Evolutionary conservation across 2,113 vertebrate species (phyloP).

Genomic region (Callochromis pleurospilus): DNA sequence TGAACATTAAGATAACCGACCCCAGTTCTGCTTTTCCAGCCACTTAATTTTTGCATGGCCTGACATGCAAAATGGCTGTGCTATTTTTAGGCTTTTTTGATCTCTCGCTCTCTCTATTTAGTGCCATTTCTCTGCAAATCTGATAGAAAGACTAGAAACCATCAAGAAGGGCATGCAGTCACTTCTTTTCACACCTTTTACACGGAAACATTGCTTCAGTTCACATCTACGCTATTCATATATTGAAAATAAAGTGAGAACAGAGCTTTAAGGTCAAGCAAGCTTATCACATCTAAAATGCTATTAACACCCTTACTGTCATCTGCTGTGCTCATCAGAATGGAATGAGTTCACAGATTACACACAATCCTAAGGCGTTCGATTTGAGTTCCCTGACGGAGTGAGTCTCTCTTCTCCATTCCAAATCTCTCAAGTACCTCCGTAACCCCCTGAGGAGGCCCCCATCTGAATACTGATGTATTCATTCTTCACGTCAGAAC

Average conservation of each 20-base stretch:
- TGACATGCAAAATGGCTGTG: background rate
- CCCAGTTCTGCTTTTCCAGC: background rate
- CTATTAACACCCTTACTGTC: slow-evolving; percentile 26
- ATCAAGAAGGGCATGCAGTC: background rate
- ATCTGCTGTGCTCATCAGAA: slow-evolving; percentile 39
- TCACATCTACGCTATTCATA: background rate
- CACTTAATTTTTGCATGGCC: background rate
- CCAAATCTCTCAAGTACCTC: slow-evolving; percentile 44
- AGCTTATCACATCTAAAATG: slow-evolving; percentile 44
- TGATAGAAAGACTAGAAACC: background rate
- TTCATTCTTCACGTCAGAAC: slow-evolving; percentile 39
- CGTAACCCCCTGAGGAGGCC: slow-evolving; percentile 33
- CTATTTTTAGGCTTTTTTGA: slow-evolving; percentile 4
- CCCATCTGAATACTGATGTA: slow-evolving; percentile 63
- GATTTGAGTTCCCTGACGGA: background rate
- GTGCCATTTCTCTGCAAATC: background rate
- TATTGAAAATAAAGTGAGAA: slow-evolving; percentile 13
- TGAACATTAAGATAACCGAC: background rate
- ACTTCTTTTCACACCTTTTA: slow-evolving; percentile 3
- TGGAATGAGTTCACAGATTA: slow-evolving; percentile 43
- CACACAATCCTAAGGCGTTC: slow-evolving; percentile 17
- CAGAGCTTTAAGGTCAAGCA: slow-evolving; percentile 22
- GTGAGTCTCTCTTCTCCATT: background rate
- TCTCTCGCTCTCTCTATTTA: background rate
- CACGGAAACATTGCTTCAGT: background rate